phyloP scores from a whole-genome alignment of 1,140 invertebrate genomes.

The Hydropsyche tenuis region DNA sequence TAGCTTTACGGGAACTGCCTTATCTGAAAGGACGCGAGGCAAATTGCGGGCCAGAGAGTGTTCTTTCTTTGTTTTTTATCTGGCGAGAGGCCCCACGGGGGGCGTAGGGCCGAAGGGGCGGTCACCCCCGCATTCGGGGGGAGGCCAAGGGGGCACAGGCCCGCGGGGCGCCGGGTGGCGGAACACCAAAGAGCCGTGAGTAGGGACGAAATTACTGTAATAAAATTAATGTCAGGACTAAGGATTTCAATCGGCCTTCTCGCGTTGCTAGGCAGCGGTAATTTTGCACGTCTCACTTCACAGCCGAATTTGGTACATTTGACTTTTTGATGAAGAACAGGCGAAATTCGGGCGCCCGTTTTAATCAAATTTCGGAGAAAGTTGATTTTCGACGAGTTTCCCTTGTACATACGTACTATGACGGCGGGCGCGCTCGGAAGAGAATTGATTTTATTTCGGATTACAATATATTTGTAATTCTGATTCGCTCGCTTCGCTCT shows the following conservation, averaged over 20 bases:
- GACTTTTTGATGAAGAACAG: constrained; percentile 44
- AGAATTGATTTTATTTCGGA: too few species aligned
- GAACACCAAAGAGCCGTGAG: constrained; percentile 37
- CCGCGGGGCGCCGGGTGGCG: constrained; percentile 24
- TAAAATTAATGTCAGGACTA: constrained; percentile 51
- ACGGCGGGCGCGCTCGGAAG: too few species aligned
- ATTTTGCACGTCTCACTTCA: constrained; percentile 49
- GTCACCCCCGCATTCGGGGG: not conserved
- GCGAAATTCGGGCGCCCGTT: constrained; percentile 22
- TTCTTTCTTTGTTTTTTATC: constrained; percentile 51
- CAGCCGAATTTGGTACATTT: constrained; percentile 44
- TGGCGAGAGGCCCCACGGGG: constrained; percentile 32
- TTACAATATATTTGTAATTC: too few species aligned
- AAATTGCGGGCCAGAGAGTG: constrained; percentile 48
- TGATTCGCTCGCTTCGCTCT: too few species aligned
- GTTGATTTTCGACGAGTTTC: constrained; percentile 28
- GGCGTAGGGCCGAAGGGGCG: constrained; percentile 1
- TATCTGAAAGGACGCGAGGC: constrained; percentile 48
- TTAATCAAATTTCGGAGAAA: constrained; percentile 37
- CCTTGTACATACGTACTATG: not conserved
- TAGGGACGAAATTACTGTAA: constrained; percentile 49
- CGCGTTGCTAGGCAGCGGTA: constrained; percentile 44
- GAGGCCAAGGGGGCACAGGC: not conserved
- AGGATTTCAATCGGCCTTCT: constrained; percentile 50
- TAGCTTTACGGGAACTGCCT: constrained; percentile 38